A percentile compares a stretch with the other conserved stretches of the same genome.
phyloP scores from a whole-genome alignment of 2,797 vertebrate species.

The Alca torda region DNA sequence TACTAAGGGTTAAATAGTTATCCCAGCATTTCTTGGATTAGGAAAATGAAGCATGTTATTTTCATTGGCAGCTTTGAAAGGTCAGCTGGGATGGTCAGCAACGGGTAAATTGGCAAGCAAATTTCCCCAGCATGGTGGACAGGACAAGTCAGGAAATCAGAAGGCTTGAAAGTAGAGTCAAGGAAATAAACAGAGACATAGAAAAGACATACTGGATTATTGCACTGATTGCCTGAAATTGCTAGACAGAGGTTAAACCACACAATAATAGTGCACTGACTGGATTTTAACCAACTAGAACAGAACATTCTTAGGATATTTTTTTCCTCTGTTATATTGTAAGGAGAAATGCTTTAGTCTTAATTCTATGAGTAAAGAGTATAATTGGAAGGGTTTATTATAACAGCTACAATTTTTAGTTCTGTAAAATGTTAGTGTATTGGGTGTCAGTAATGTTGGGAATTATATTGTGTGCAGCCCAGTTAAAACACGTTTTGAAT shows the following conservation, averaged over 20 bases:
- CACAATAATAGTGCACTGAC: background rate
- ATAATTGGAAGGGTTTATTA: background rate
- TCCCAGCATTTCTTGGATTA: background rate
- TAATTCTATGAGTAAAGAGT: background rate
- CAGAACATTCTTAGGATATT: background rate
- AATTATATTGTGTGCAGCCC: fast-evolving
- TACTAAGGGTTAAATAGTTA: background rate
- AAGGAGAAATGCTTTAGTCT: background rate
- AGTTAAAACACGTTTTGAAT: background rate
- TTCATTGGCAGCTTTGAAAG: background rate
- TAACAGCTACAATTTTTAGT: background rate
- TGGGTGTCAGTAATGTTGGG: background rate
- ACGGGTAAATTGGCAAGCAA: background rate
- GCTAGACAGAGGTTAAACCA: background rate
- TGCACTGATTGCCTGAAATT: slow-evolving; percentile 1
- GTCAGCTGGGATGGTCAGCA: background rate
- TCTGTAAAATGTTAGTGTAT: background rate
- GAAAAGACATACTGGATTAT: background rate
- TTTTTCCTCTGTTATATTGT: background rate
- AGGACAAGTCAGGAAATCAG: background rate
- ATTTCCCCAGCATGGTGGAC: background rate
- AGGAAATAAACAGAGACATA: background rate
- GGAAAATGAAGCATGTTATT: background rate
- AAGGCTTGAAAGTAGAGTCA: background rate
- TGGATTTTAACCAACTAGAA: background rate